Conservation (phyloP, 37 sponge, comb jelly and placozoan genomes). For the Theonella swinhoei region DNA sequence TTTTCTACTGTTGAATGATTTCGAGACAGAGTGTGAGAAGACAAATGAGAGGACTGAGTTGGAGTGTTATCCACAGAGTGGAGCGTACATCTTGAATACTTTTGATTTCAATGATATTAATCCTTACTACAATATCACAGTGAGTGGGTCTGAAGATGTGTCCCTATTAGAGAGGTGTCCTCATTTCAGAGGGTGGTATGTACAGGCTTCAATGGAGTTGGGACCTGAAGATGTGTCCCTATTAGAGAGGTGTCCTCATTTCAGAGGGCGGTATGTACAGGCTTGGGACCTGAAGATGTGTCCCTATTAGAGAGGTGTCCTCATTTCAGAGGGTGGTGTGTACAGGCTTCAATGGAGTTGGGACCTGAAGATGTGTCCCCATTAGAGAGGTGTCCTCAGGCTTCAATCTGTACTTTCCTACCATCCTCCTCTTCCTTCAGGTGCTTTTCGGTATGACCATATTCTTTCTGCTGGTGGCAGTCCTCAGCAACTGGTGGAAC, state of each 20-base stretch:
- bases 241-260: no score
- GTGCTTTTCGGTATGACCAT: slow-evolving; percentile 31
- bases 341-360: no score
- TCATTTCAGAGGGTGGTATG: no score
- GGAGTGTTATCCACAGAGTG: slow-evolving; percentile 54
- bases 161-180: no score
- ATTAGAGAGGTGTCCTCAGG: no score
- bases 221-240: no score
- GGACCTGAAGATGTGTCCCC: no score
- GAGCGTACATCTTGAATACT: slow-evolving; percentile 37
- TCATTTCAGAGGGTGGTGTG: no score
- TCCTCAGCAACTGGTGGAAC: slow-evolving; percentile 16
- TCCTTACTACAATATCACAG: slow-evolving; percentile 48
- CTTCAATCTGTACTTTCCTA: background rate
- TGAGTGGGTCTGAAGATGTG: slow-evolving; percentile 13
- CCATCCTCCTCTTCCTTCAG: slow-evolving; percentile 8
- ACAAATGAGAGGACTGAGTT: slow-evolving; percentile 8
- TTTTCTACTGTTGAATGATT: slow-evolving; percentile 20
- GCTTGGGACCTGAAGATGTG: no score
- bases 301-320: no score
- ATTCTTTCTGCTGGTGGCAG: slow-evolving; percentile 23
- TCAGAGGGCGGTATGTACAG: no score
- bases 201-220: no score
- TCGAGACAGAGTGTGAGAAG: slow-evolving; percentile 17
- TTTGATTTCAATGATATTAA: slow-evolving; percentile 60